Percentiles rank a stretch among this genome's conserved stretches.
Evolutionary conservation across 2,113 vertebrate genomes (phyloP).

Genomic region (Manacus vitellinus): DNA sequence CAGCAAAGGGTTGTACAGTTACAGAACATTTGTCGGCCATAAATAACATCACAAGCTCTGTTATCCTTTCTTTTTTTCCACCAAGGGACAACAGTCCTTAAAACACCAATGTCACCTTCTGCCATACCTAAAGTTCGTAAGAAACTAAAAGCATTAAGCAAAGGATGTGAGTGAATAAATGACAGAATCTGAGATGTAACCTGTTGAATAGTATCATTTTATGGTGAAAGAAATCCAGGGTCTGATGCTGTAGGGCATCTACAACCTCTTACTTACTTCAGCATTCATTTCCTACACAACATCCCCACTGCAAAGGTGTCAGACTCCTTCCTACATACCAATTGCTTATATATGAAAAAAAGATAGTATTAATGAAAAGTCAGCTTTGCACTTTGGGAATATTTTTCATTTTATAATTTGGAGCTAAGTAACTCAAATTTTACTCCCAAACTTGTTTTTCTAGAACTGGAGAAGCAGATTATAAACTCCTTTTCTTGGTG

Average conservation of each 20-base stretch:
- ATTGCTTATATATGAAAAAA: background rate
- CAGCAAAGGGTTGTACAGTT: background rate
- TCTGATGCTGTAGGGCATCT: background rate
- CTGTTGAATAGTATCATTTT: background rate
- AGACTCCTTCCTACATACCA: background rate
- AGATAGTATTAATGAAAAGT: background rate
- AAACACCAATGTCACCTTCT: background rate
- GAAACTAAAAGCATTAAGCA: background rate
- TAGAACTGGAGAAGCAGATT: background rate
- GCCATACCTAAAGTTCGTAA: background rate
- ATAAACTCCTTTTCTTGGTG: background rate
- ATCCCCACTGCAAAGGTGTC: background rate
- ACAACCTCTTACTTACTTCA: background rate
- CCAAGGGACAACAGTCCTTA: background rate
- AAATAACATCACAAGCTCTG: slow-evolving; percentile 20
- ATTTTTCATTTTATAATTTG: background rate
- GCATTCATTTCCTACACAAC: background rate
- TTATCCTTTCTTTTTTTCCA: background rate
- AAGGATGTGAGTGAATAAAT: background rate
- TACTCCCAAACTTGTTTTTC: background rate
- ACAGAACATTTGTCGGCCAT: background rate
- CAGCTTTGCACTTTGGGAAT: background rate
- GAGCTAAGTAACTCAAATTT: background rate
- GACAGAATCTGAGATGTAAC: background rate
- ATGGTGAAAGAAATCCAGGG: background rate